phyloP scores from a whole-genome alignment of 2,888 invertebrate genomes.

The Sinotaia quadrata region DNA sequence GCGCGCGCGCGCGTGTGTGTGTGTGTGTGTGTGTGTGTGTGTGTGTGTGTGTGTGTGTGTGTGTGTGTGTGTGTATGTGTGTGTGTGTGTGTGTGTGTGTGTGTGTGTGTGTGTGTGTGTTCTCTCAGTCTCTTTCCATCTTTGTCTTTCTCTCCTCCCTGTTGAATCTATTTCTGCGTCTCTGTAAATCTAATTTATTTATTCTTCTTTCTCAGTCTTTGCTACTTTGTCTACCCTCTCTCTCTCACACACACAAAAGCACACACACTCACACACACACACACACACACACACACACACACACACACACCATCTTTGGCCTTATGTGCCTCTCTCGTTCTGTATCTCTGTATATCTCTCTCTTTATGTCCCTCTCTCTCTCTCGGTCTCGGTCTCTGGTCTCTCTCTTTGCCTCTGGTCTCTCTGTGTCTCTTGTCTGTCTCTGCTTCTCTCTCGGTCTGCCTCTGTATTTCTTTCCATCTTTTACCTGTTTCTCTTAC shows the following conservation, averaged over 20 bases:
- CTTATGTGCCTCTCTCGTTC: background rate
- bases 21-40: constrained; percentile 19
- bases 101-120: background rate
- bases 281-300: constrained; percentile 12
- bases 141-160: background rate
- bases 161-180: too few relatives aligned
- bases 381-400: too few relatives aligned
- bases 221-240: background rate
- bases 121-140: background rate
- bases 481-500: too few relatives aligned
- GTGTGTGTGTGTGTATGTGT: background rate
- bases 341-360: background rate
- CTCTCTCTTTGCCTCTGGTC: too few relatives aligned
- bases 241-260: background rate
- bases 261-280: constrained; percentile 9
- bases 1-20: constrained; percentile 1
- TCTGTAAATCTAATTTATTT: too few relatives aligned
- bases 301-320: background rate
- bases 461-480: too few relatives aligned
- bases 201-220: background rate
- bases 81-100: background rate
- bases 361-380: background rate
- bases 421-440: too few relatives aligned
- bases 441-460: too few relatives aligned
- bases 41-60: background rate